Evolutionary conservation across 2,113 vertebrate species (phyloP).

Genomic region (Poeciliopsis occidentalis): DNA sequence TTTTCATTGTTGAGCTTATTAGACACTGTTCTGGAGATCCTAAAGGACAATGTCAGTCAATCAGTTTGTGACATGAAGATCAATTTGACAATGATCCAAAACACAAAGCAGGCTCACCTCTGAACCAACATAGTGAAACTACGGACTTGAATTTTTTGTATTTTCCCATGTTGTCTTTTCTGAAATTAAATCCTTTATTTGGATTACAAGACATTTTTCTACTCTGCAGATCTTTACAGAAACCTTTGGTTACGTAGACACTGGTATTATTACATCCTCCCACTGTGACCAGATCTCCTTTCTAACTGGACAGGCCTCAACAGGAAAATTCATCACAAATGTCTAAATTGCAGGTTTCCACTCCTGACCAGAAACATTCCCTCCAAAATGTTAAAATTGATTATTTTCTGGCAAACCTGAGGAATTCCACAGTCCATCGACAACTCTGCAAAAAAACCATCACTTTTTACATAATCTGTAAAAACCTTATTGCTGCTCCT

Average conservation of each 20-base stretch:
- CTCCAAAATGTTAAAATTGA: conserved; percentile 22
- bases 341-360: conserved; percentile 38
- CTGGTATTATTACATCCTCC: not conserved
- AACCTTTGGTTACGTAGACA: not conserved
- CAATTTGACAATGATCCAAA: too few relatives aligned
- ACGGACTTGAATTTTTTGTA: too few relatives aligned
- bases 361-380: conserved; percentile 36
- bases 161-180: too few relatives aligned
- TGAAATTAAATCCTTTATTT: too few relatives aligned
- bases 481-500: not conserved
- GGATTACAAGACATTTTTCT: too few relatives aligned
- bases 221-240: conserved; percentile 3
- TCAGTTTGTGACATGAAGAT: too few relatives aligned
- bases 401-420: conserved; percentile 45
- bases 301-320: conserved; percentile 38
- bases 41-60: too few relatives aligned
- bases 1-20: too few relatives aligned
- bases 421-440: conserved; percentile 39
- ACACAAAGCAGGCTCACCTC: too few relatives aligned
- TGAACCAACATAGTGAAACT: too few relatives aligned
- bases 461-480: not conserved
- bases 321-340: conserved; percentile 39
- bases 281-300: conserved; percentile 32
- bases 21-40: too few relatives aligned
- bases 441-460: conserved; percentile 13